phyloP scores from a whole-genome alignment of 2,113 vertebrate genomes.

The Gobius niger region DNA sequence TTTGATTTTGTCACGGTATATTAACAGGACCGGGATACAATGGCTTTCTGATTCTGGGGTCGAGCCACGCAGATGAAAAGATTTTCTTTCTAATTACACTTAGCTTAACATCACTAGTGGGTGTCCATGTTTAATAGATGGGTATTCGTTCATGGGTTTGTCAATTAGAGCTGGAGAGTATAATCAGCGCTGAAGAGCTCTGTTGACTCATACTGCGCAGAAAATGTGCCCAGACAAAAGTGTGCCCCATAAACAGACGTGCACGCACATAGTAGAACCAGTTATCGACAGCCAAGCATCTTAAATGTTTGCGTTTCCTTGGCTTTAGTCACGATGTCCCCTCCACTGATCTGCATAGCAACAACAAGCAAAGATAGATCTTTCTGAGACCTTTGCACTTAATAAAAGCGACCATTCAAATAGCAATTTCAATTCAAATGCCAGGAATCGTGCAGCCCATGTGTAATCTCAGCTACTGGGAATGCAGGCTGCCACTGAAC shows the following conservation, averaged over 20 bases:
- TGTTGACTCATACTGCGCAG: constrained; percentile 43
- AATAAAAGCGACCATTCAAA: constrained; percentile 38
- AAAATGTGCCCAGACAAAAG: constrained; percentile 46
- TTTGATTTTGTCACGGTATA: constrained; percentile 49
- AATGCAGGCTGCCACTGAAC: too few species aligned
- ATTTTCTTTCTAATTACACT: constrained; percentile 49
- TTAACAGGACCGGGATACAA: constrained; percentile 48
- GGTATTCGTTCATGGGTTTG: constrained; percentile 53
- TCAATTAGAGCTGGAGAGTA: constrained; percentile 51
- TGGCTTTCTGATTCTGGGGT: constrained; percentile 24
- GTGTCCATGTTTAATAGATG: constrained; percentile 47
- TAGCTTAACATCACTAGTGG: constrained; percentile 47
- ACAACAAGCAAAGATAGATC: constrained; percentile 4
- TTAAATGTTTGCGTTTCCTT: constrained; percentile 1
- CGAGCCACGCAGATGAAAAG: constrained; percentile 42
- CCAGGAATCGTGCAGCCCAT: too few species aligned
- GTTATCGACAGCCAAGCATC: background rate
- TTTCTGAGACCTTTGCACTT: constrained; percentile 15
- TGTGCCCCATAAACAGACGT: background rate
- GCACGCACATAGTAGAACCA: background rate
- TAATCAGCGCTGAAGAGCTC: constrained; percentile 45
- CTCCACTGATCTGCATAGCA: background rate
- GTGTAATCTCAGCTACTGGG: too few species aligned
- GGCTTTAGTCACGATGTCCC: background rate
- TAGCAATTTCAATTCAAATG: background rate